A percentile compares a stretch with the other conserved stretches of the same genome.
Conservation (phyloP, 2,888 invertebrate species). For the Macaria notata region DNA sequence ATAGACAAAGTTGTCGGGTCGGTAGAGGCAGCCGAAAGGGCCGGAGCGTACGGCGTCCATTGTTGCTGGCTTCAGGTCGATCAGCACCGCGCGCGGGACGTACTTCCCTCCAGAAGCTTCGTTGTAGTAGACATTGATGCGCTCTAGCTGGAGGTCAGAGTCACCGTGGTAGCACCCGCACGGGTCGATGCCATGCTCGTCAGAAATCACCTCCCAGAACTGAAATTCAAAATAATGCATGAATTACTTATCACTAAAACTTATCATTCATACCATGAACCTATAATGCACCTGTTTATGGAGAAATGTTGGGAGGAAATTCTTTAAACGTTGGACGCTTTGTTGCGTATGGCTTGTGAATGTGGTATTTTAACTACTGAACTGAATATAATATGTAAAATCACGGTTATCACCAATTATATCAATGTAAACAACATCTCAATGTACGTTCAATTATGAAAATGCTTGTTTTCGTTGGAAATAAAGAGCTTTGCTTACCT, state of each 20-base stretch:
- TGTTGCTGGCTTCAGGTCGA: conserved; percentile 70
- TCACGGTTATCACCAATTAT: too few relatives aligned
- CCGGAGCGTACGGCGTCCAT: conserved; percentile 95
- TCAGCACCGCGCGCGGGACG: conserved; percentile 69
- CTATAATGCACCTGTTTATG: too few relatives aligned
- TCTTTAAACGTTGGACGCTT: too few relatives aligned
- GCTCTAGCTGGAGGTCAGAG: conserved; percentile 87
- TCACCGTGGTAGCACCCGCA: conserved; percentile 86
- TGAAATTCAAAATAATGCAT: conserved; percentile 41
- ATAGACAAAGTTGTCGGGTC: conserved; percentile 95
- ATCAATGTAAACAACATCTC: too few relatives aligned
- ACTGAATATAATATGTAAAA: too few relatives aligned
- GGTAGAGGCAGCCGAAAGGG: conserved; percentile 91
- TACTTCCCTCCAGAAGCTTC: conserved; percentile 83
- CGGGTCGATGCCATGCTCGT: conserved; percentile 89
- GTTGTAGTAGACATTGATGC: conserved; percentile 90
- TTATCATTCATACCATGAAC: too few relatives aligned
- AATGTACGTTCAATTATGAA: too few relatives aligned
- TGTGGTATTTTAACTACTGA: too few relatives aligned
- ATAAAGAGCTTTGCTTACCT: conserved; percentile 65
- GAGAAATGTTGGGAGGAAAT: too few relatives aligned
- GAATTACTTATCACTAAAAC: too few relatives aligned
- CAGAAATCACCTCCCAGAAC: conserved; percentile 91
- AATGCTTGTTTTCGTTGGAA: too few relatives aligned
- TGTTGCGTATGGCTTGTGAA: too few relatives aligned